Base-by-base conservation (phyloP, 2,113 vertebrate species). In the Podarcis muralis region DNA sequence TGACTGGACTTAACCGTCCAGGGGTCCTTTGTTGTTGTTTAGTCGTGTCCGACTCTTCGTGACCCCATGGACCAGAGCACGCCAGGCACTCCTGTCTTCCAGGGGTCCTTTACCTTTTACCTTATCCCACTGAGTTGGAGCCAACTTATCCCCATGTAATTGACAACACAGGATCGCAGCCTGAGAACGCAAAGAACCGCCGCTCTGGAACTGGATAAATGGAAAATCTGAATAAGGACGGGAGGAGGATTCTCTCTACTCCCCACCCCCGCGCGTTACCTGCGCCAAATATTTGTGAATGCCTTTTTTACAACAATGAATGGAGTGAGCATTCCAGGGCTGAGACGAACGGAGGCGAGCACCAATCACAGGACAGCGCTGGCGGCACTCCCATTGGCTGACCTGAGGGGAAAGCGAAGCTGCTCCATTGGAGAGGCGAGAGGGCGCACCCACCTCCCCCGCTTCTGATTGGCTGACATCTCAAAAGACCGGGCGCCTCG, bases 401-500 rank as follows among this genome's bases (percentile, higher is more conserved):
- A 35, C 27, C 35, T 30, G 1, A 1, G 25, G 37, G 53, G 0
- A 4, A n/a, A 7, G 15, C 1, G 1, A 22, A n/a, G 35, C 32
- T n/a, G 20, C 59, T 57, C 20, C 23, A 84, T 68, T 88, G 87
- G 87, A 22, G 72, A 7, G 78, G 23, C 5, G 7, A 2, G 16
- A 30, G 59, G 1, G 0, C n/a, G 18, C 3, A 3, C 18, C 59
- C 15, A 62, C 15, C 59, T 3, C 0, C 0, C 3, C 40, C 1
- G 48, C 48, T 53, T 11, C 9, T 3, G 65, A 72, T 88, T 89
- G 92, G 89, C n/a, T 2, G 65, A 1, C 13, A 9, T 8, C 0
- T 1, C 3, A 5, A 53, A 48, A 3, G 68, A 68, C 4, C 3
- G 32, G 6, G 1, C 23, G 27, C 89, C 75, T 83, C 85, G 2